phyloP scores from a whole-genome alignment of 2,797 vertebrate genomes.

The Sebastes oblongus region DNA sequence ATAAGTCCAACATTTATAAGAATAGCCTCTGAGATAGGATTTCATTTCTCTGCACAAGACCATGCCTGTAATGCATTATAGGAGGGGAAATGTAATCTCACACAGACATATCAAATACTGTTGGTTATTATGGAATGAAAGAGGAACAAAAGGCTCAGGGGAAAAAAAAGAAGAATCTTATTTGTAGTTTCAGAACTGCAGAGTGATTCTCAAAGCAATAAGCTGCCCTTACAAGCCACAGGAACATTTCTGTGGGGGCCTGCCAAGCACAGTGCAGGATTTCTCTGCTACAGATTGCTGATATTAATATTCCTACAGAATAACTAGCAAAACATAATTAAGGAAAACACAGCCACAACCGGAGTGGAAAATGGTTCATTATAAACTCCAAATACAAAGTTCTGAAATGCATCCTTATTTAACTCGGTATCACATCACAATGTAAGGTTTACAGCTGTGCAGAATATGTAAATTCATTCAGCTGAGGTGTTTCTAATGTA shows the following conservation, averaged over 20 bases:
- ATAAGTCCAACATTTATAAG: slow-evolving; percentile 17
- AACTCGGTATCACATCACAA: not conserved
- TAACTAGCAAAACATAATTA: slow-evolving; percentile 12
- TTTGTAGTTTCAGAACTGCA: slow-evolving; percentile 42
- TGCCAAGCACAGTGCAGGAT: not conserved
- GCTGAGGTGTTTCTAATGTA: not conserved
- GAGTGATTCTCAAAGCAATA: slow-evolving; percentile 40
- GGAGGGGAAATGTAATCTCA: slow-evolving; percentile 36
- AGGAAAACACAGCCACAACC: slow-evolving; percentile 1
- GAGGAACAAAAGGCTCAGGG: slow-evolving; percentile 26
- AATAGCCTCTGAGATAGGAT: slow-evolving; percentile 33
- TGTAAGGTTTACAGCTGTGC: not conserved
- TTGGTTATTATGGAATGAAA: slow-evolving; percentile 30
- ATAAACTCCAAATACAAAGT: not conserved
- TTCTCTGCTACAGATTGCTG: not conserved
- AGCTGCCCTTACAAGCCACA: slow-evolving; percentile 10
- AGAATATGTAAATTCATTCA: not conserved
- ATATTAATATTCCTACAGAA: slow-evolving; percentile 15
- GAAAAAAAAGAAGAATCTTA: not conserved
- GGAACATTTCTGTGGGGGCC: not conserved
- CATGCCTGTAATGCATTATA: slow-evolving; percentile 24
- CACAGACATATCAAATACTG: slow-evolving; percentile 42
- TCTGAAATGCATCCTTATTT: not conserved
- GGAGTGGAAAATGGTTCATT: not conserved
- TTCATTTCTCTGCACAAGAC: slow-evolving; percentile 41